These are phyloP conservation scores for Drosophila guanche DNA, from an alignment of 1,140 invertebrate genomes.

Conservation along the genomic window DNA sequence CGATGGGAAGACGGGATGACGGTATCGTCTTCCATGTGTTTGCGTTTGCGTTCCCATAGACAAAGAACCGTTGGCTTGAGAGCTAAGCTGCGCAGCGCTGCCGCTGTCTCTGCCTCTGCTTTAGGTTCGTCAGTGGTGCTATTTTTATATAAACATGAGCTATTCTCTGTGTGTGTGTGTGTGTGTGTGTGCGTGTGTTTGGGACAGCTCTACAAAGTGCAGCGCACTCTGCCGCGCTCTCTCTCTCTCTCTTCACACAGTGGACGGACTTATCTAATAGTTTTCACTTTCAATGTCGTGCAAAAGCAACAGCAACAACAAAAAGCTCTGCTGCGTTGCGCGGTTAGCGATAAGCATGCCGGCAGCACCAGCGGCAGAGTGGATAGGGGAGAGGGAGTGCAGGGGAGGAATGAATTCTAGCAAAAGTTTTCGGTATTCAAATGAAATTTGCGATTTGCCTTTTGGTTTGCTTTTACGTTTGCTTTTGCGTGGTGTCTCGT, in stretches of 20 bases:
- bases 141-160: slow-evolving; percentile 30
- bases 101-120: background rate
- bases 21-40: background rate
- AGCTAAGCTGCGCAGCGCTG: background rate
- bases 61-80: slow-evolving; percentile 13
- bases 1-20: slow-evolving; percentile 27
- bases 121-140: slow-evolving; percentile 1
- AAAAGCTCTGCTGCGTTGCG: slow-evolving; percentile 34
- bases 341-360: background rate
- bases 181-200: background rate
- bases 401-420: background rate
- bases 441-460: background rate
- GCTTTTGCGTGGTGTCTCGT: slow-evolving; percentile 10
- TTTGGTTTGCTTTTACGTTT: slow-evolving; percentile 9
- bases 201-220: slow-evolving; percentile 49
- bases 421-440: slow-evolving; percentile 28
- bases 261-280: slow-evolving; percentile 67
- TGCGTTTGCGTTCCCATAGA: slow-evolving; percentile 18
- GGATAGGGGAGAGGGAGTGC: no score
- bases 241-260: slow-evolving; percentile 18
- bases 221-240: slow-evolving; percentile 24
- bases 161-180: background rate
- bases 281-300: slow-evolving; percentile 76
- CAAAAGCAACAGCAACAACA: background rate
- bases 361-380: background rate